Evolutionary conservation across 2,888 invertebrate species (phyloP), one percentile per base, ranked within the genome.

Genomic region (Mythimna impura): DNA sequence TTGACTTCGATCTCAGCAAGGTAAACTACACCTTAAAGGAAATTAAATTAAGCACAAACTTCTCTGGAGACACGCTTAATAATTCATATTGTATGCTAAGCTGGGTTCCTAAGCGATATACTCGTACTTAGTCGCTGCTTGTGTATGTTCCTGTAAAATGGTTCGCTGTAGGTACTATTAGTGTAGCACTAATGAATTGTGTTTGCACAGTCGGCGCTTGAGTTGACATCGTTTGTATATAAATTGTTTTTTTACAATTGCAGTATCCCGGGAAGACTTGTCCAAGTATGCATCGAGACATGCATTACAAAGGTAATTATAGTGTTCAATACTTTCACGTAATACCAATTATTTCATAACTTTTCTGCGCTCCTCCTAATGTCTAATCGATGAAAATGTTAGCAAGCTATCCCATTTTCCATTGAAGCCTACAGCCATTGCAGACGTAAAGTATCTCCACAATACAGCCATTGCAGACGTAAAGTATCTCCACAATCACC

Each of bases 231-330:
- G 70, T 81, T 81, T 57, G 54, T 78, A 64, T 78, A 64, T 66
- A 73, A 78, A 84, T 66, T 67, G 36, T 82, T 74, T 81, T 36
- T 81, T 64, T 83, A 86, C 87, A 88, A 87, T 95, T 95, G 89
- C 97, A 97, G 93, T 97, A 97, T 96, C 97, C 97, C 84, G 97
- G 97, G 81, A 98, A 98, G 94, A 98, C 98, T 92, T 98, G 98
- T 94, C 98, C 98, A 73, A 98, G 98, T 90, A 99, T 99, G 99
- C 98, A 98, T 96, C 98, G 98, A 94, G 98, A 98, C 92, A 98
- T 98, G 95, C 98, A 98, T 96, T 99, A 99, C 94, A 98, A 98
- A 97, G 98, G 98, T 98, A 95, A 84, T 55, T 75, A 80, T 69
- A 62, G 17, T 57, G n/a, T 60, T 57, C 2, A 55, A 60, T 62